Base-by-base conservation (phyloP, 64 coral and sea anemone species). In the Catalaphyllia jardinei region DNA sequence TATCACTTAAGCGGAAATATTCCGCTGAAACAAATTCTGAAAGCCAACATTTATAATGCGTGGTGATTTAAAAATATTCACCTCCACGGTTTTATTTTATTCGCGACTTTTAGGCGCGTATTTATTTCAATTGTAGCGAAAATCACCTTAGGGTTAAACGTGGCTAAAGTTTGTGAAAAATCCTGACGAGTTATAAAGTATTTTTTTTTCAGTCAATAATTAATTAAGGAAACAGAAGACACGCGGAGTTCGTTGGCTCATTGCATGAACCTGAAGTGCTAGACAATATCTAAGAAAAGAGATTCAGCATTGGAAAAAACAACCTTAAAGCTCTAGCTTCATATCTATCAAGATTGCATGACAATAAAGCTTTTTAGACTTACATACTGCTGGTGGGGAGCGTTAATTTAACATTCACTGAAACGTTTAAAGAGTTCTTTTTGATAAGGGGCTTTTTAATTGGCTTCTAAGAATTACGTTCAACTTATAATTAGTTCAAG, bases 1-100 rank as follows among this genome's bases (percentile, higher is more conserved):
- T 77, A 77, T 77, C 10, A 50, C 17, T 77, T 5, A 77, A 22
- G 74, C 74, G 74, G 39, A 77, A 77, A 77, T 24, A 49, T 50
- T 49, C 22, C 25, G 11, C 22, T 25, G 22, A 27, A 24, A 27
- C 65, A 7, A 46, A 27, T 69, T 27, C 25, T 24, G 35, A 77
- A 51, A 50, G 39, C 74, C 19, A 50, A 77, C 74, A 77, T 77
- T 24, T 24, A 51, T 50, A 49, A 77, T 77, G 17, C 65, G n/a
- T 69, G 9, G 65, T 69, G n/a, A 69, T 69, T 69, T 69, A 67
- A 25, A 67, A n/a, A 25, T 69, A 69, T 69, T 69, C 65, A 69
- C 65, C 65, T 27, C 65, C 54, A 57, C 54, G 10, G 12, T 14
- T 57, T 57, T 57, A 57, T 57, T 57, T 57, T 16, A 57, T 15